phyloP scores from a whole-genome alignment of 1,140 invertebrate species.

The Pachyrhynchus sulphureomaculatus region DNA sequence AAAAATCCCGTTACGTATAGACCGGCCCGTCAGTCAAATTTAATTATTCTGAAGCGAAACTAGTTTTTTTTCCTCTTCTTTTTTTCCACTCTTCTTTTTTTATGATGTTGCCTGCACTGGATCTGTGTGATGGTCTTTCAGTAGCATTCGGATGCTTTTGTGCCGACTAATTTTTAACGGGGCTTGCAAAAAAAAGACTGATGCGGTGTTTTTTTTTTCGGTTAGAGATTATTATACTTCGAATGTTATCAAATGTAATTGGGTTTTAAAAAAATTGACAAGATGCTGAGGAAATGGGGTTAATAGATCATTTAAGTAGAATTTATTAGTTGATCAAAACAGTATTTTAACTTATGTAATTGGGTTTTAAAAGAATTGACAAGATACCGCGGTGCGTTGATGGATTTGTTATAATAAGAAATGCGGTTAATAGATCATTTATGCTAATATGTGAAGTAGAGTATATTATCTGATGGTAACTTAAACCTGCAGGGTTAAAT shows the following conservation, averaged over 20 bases:
- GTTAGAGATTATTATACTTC: slow-evolving; percentile 19
- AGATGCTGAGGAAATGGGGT: background rate
- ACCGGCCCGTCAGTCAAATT: slow-evolving; percentile 32
- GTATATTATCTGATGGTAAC: no score
- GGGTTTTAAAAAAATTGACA: background rate
- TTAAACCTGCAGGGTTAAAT: no score
- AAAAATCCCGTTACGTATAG: slow-evolving; percentile 33
- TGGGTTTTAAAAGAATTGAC: no score
- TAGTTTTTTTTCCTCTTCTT: slow-evolving; percentile 31
- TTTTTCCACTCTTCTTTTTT: slow-evolving; percentile 17
- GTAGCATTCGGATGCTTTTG: slow-evolving; percentile 32
- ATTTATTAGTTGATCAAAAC: no score
- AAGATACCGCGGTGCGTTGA: no score
- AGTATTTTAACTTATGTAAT: no score
- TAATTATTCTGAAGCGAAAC: slow-evolving; percentile 33
- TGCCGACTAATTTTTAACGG: slow-evolving; percentile 28
- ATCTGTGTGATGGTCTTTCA: slow-evolving; percentile 29
- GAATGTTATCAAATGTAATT: slow-evolving; percentile 19
- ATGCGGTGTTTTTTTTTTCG: background rate
- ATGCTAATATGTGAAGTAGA: no score
- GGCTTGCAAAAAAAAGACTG: slow-evolving; percentile 19
- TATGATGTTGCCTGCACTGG: slow-evolving; percentile 28
- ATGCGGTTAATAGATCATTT: no score
- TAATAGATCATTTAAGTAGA: no score
- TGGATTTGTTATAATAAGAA: no score